Base-by-base conservation (phyloP, 2,888 invertebrate species). In the Oligia fasciuncula region DNA sequence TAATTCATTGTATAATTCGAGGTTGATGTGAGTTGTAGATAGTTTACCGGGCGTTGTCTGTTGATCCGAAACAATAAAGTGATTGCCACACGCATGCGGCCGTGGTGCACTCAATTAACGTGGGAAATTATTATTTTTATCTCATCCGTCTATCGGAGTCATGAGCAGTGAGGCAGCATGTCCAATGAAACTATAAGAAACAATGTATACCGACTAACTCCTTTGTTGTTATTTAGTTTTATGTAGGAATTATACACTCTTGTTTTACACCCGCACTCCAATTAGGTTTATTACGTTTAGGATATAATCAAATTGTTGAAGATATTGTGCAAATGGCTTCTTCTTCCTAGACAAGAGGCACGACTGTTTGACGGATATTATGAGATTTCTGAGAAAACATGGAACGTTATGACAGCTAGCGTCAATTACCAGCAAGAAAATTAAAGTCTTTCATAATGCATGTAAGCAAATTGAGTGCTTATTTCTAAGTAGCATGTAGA, bases 121-220 rank as follows among this genome's bases (percentile, higher is more conserved):
- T 94, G 94, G 90, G 94, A 94, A 93, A 88, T 89, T 87, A 88
- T 86, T 91, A 91, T 90, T 86, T 89, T 89, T 89, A 93, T 93
- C 92, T 87, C 85, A 75, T 74, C 79, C 81, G 86, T 77, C 79
- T 81, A 92, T 92, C 93, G 88, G 80, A 62, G 67, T 40, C 84
- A 68, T 43, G 78, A 71, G 70, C 72, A 71, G 62, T 23, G 77
- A 73, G 86, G 77, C 77, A 79, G 73, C 90, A 90, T 88, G 89
- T 87, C 90, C 90, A 89, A 90, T 88, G 90, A 90, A 91, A 90
- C 87, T 88, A 14, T 54, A 89, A 87, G 86, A 85, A 83, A 87
- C 87, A 91, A 89, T 92, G 87, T 91, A 88, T 73, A 88, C 88
- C 79, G 80, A 88, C 89, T 86, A 86, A 90, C 91, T 91, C 89